Conservation (phyloP, 2,797 vertebrate species). For the Xenops minutus region DNA sequence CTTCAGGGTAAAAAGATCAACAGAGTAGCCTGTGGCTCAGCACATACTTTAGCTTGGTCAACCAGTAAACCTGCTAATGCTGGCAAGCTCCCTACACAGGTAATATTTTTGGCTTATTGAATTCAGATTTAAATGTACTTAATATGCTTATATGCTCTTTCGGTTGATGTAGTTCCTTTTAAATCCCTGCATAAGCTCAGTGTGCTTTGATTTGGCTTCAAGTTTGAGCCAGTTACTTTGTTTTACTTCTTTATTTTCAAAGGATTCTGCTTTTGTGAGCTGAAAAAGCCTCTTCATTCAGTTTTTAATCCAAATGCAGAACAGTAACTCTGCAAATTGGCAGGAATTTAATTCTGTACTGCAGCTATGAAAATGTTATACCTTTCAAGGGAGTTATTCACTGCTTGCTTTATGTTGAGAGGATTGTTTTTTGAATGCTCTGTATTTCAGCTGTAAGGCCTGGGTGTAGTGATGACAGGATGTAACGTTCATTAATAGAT, state of each 20-base stretch:
- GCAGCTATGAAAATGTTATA: background rate
- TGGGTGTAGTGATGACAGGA: background rate
- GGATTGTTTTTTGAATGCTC: background rate
- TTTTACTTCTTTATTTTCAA: background rate
- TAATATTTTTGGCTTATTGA: constrained; percentile 47
- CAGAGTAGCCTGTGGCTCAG: constrained; percentile 95
- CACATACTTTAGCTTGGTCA: constrained; percentile 97
- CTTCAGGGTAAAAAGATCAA: constrained; percentile 99
- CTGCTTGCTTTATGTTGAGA: background rate
- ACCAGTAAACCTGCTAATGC: constrained; percentile 98
- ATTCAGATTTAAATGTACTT: background rate
- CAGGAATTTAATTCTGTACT: background rate
- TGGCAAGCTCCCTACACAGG: constrained; percentile 94
- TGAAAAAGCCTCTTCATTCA: background rate
- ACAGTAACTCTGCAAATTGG: background rate
- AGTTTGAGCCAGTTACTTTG: background rate
- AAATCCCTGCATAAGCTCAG: background rate
- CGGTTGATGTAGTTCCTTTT: background rate
- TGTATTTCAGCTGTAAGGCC: background rate
- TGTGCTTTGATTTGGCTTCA: background rate
- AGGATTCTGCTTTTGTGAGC: background rate
- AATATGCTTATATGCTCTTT: background rate
- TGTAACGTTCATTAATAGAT: background rate
- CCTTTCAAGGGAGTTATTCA: background rate
- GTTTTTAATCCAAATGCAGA: background rate